Evolutionary conservation across 1,140 invertebrate species (phyloP).

Genomic region (Papilio polytes): DNA sequence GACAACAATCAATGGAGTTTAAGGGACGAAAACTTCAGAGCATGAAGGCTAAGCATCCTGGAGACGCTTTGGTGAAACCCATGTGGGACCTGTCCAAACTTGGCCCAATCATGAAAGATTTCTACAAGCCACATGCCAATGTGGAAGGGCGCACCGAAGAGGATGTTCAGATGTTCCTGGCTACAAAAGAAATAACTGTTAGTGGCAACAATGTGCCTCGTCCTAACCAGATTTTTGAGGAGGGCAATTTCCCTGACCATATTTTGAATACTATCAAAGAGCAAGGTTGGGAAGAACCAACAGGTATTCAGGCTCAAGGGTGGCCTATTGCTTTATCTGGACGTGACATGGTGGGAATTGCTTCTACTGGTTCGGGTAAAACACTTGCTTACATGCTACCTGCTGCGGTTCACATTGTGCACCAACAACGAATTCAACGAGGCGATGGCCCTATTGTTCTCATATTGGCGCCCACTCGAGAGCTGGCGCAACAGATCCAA

Average conservation of each 20-base stretch:
- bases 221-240: slow-evolving; percentile 94
- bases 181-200: slow-evolving; percentile 93
- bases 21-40: slow-evolving; percentile 85
- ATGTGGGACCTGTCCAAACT: slow-evolving; percentile 92
- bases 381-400: slow-evolving; percentile 94
- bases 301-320: slow-evolving; percentile 94
- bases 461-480: slow-evolving; percentile 97
- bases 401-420: slow-evolving; percentile 90
- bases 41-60: slow-evolving; percentile 88
- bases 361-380: slow-evolving; percentile 97
- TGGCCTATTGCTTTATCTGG: slow-evolving; percentile 97
- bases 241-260: slow-evolving; percentile 94
- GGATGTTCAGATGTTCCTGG: slow-evolving; percentile 90
- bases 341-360: slow-evolving; percentile 96
- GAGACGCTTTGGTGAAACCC: slow-evolving; percentile 91
- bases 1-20: slow-evolving; percentile 63
- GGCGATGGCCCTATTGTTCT: slow-evolving; percentile 97
- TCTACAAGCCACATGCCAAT: slow-evolving; percentile 94
- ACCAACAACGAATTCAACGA: slow-evolving; percentile 87
- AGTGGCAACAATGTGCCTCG: slow-evolving; percentile 92
- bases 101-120: slow-evolving; percentile 95
- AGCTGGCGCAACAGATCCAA: slow-evolving; percentile 98
- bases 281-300: slow-evolving; percentile 93
- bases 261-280: slow-evolving; percentile 92
- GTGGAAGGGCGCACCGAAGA: slow-evolving; percentile 88